Conservation (phyloP, 2,888 invertebrate species). For the Cephus pygmeus region DNA sequence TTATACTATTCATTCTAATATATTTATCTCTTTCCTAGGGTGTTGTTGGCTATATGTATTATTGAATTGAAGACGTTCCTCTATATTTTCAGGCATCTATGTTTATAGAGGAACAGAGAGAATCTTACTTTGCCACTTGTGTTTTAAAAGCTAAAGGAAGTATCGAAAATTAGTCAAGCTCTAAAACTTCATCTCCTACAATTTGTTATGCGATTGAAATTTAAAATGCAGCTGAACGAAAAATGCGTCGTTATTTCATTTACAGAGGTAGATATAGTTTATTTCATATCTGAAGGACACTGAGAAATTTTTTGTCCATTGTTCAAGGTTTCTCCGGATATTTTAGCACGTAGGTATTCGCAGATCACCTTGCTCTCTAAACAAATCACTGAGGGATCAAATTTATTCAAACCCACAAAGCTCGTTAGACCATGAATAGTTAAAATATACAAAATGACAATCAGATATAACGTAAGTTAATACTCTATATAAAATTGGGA, state of each 20-base stretch:
- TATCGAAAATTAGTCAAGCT: neutral
- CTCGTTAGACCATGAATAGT: neutral
- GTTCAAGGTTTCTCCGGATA: neutral
- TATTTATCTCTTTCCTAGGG: neutral
- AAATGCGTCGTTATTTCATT: neutral
- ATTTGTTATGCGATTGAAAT: neutral
- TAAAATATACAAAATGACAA: neutral
- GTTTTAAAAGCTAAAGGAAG: neutral
- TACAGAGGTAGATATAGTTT: neutral
- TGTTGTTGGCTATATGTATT: neutral
- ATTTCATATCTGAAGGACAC: neutral
- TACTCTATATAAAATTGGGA: neutral
- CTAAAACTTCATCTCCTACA: neutral
- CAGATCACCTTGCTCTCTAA: neutral
- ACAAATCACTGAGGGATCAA: neutral
- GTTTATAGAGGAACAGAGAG: neutral
- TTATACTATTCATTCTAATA: neutral
- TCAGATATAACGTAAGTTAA: neutral
- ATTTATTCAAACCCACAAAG: neutral
- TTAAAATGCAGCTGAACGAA: neutral
- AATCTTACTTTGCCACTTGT: neutral
- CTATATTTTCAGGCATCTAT: neutral
- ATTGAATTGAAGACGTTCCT: neutral
- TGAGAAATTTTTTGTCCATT: neutral
- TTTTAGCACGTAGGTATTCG: neutral